Conservation (phyloP, 1,140 invertebrate species). For the Drosophila mojavensis region DNA sequence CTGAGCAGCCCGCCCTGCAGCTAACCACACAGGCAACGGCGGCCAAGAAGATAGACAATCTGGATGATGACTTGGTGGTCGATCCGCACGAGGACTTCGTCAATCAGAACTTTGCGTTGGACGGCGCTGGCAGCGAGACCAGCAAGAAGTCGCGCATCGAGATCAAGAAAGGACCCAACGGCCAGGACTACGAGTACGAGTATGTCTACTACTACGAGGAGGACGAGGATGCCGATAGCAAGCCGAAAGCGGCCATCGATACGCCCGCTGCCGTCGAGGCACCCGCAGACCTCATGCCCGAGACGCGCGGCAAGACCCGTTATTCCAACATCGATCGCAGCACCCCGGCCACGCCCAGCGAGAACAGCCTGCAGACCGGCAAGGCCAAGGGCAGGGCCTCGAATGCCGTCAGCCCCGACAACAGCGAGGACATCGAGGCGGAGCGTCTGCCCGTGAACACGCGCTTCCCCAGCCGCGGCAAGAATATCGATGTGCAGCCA, state of each 20-base stretch:
- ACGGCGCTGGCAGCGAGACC: conserved; percentile 77
- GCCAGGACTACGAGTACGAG: conserved; percentile 95
- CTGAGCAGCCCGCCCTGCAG: conserved; percentile 45
- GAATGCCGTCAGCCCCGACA: conserved; percentile 34
- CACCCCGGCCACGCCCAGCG: conserved; percentile 84
- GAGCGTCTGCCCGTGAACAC: conserved; percentile 91
- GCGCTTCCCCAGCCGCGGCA: conserved; percentile 89
- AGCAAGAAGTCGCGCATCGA: conserved; percentile 88
- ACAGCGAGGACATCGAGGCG: conserved; percentile 85
- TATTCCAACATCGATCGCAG: conserved; percentile 89
- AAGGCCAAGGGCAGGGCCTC: conserved; percentile 84
- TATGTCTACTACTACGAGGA: conserved; percentile 96
- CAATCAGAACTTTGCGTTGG: conserved; percentile 72
- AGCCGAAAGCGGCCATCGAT: conserved; percentile 56
- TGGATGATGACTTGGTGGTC: conserved; percentile 65
- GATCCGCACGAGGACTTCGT: conserved; percentile 76
- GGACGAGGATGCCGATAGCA: conserved; percentile 88
- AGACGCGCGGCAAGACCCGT: conserved; percentile 85
- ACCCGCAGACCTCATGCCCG: conserved; percentile 34
- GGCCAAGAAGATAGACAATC: conserved; percentile 56
- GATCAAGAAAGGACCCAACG: conserved; percentile 95
- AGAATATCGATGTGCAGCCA: conserved; percentile 79
- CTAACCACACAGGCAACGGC: conserved; percentile 59
- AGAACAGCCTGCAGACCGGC: conserved; percentile 85
- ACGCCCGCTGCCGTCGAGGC: conserved; percentile 40